A percentile compares a stretch with the other conserved stretches of the same genome.
Conservation (phyloP, 2,888 invertebrate genomes). For the Thymelicus lineola region DNA sequence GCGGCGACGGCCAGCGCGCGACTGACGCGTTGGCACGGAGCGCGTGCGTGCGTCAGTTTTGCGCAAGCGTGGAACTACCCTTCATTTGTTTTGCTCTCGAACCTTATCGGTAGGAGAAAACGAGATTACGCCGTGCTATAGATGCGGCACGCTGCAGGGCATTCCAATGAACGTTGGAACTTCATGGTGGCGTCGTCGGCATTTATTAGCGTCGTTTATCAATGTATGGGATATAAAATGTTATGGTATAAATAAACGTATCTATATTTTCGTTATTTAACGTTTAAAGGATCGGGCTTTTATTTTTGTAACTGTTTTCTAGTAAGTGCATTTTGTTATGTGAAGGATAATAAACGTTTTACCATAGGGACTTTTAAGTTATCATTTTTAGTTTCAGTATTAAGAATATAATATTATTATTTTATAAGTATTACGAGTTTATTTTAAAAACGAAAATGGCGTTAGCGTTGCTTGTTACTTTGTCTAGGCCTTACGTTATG, state of each 20-base stretch:
- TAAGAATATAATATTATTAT: too few relatives aligned
- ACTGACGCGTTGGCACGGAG: slow-evolving; percentile 64
- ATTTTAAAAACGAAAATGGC: too few relatives aligned
- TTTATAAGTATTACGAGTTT: too few relatives aligned
- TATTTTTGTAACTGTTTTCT: not conserved
- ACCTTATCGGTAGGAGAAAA: slow-evolving; percentile 62
- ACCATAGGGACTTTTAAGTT: too few relatives aligned
- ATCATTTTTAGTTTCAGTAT: too few relatives aligned
- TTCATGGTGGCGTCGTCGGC: slow-evolving; percentile 60
- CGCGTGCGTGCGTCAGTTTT: slow-evolving; percentile 64
- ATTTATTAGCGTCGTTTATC: slow-evolving; percentile 61
- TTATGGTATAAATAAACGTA: slow-evolving; percentile 22
- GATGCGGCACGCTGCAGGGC: slow-evolving; percentile 66
- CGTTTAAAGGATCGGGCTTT: not conserved
- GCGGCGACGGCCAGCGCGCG: slow-evolving; percentile 70
- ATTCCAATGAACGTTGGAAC: slow-evolving; percentile 65
- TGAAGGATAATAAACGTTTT: too few relatives aligned
- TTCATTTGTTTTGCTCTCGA: slow-evolving; percentile 76
- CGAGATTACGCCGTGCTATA: slow-evolving; percentile 72
- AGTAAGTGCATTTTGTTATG: too few relatives aligned
- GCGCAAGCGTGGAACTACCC: slow-evolving; percentile 72
- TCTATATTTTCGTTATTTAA: slow-evolving; percentile 2
- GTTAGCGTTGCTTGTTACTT: too few relatives aligned
- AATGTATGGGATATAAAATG: slow-evolving; percentile 34
- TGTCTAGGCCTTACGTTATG: too few relatives aligned